Evolutionary conservation across 2,113 vertebrate genomes (phyloP).

Genomic region (Oceanodroma tethys): DNA sequence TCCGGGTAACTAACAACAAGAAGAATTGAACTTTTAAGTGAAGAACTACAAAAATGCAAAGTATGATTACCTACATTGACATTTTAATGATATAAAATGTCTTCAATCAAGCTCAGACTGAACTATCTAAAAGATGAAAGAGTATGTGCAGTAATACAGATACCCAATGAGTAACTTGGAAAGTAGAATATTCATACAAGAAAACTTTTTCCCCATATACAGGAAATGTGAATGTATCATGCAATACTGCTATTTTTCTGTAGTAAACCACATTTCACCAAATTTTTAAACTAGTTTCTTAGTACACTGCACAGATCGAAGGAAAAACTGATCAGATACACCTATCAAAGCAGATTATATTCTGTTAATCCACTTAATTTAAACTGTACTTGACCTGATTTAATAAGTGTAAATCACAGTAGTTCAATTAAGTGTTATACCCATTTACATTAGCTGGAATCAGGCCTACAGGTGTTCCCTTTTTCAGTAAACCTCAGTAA

Average conservation of each 20-base stretch:
- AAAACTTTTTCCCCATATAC: neutral
- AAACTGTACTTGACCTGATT: neutral
- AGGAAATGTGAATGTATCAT: neutral
- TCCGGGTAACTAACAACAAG: neutral
- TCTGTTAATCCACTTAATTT: slow-evolving; percentile 12
- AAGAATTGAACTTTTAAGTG: neutral
- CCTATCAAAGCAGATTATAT: neutral
- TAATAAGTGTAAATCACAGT: neutral
- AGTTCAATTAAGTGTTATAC: neutral
- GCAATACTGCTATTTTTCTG: neutral
- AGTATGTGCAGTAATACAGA: neutral
- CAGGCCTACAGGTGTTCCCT: neutral
- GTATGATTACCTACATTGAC: neutral
- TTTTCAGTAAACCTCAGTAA: neutral
- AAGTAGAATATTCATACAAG: neutral
- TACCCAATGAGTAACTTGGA: neutral
- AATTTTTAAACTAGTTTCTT: neutral
- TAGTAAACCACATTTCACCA: neutral
- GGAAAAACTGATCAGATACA: neutral
- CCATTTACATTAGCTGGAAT: neutral
- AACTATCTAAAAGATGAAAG: neutral
- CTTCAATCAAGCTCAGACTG: neutral
- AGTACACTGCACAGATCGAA: neutral
- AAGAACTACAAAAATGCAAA: neutral
- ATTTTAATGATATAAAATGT: neutral